These are phyloP conservation scores for Macropis europaea DNA, from an alignment of 2,888 invertebrate genomes.

Conservation along the genomic window DNA sequence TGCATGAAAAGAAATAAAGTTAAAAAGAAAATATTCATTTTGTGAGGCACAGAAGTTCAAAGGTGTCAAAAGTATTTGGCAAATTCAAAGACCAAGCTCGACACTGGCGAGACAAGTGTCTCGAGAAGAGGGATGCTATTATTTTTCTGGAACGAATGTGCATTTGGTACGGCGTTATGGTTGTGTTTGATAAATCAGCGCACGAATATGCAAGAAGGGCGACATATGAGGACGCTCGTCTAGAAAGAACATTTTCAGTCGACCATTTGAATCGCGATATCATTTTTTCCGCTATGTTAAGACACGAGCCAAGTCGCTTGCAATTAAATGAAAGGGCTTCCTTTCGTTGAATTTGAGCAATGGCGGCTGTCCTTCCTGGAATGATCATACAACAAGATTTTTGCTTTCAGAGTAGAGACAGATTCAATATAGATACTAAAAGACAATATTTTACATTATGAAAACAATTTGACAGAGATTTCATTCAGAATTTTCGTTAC, in stretches of 20 bases:
- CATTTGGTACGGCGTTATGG: background rate
- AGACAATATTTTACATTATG: background rate
- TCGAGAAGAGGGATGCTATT: background rate
- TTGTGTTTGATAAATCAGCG: slow-evolving; percentile 5
- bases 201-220: background rate
- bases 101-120: background rate
- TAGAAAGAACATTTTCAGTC: background rate
- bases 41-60: no score
- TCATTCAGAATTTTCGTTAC: background rate
- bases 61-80: background rate
- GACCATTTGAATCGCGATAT: slow-evolving; percentile 9
- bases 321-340: slow-evolving; percentile 28
- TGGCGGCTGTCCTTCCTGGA: background rate
- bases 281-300: slow-evolving; percentile 12
- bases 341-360: background rate
- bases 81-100: background rate
- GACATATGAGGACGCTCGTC: background rate
- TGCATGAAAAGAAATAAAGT: no score
- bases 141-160: background rate
- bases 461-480: background rate
- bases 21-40: no score
- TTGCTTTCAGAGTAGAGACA: background rate
- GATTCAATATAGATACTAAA: background rate
- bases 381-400: background rate
- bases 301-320: background rate